These are phyloP conservation scores for Zenarchopterus dispar DNA, from an alignment of 2,797 vertebrate genomes.

Conservation along the genomic window DNA sequence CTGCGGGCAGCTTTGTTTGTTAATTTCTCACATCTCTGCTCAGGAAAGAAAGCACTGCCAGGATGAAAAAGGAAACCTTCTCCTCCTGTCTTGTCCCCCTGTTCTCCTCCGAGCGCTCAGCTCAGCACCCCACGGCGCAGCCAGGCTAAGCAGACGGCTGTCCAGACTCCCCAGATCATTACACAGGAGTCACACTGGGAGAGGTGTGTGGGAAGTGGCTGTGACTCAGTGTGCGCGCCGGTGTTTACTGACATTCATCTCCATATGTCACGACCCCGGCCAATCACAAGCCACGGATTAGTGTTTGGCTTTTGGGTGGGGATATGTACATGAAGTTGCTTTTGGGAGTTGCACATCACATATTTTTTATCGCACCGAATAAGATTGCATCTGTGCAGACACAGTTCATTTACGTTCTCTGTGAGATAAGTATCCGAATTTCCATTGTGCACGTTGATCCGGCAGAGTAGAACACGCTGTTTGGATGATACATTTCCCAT, in stretches of 20 bases:
- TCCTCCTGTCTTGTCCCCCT: conserved; percentile 26
- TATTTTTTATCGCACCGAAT: conserved; percentile 45
- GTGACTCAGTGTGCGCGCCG: conserved; percentile 55
- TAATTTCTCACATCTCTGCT: conserved; percentile 70
- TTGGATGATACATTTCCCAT: conserved; percentile 55
- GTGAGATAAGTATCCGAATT: conserved; percentile 41
- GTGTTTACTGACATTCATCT: conserved; percentile 69
- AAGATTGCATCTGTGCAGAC: conserved; percentile 38
- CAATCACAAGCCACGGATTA: conserved; percentile 33
- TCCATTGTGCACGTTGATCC: conserved; percentile 28
- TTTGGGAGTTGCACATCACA: conserved; percentile 25
- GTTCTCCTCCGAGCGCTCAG: conserved; percentile 48
- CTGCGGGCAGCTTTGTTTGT: conserved; percentile 57
- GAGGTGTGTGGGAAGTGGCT: conserved; percentile 65
- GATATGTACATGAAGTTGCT: conserved; percentile 9
- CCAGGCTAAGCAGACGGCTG: conserved; percentile 64
- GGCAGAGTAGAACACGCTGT: conserved; percentile 50
- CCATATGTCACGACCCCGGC: conserved; percentile 62
- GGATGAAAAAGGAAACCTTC: conserved; percentile 52
- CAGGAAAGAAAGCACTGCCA: conserved; percentile 46
- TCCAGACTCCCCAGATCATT: conserved; percentile 80
- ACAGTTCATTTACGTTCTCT: conserved; percentile 36
- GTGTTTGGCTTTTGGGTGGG: conserved; percentile 13
- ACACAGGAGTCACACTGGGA: conserved; percentile 72
- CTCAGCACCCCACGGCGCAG: conserved; percentile 61